Percentiles rank a stretch among this genome's conserved stretches.
Conservation (phyloP, 1,140 invertebrate species). For the Apolygus lucorum region DNA sequence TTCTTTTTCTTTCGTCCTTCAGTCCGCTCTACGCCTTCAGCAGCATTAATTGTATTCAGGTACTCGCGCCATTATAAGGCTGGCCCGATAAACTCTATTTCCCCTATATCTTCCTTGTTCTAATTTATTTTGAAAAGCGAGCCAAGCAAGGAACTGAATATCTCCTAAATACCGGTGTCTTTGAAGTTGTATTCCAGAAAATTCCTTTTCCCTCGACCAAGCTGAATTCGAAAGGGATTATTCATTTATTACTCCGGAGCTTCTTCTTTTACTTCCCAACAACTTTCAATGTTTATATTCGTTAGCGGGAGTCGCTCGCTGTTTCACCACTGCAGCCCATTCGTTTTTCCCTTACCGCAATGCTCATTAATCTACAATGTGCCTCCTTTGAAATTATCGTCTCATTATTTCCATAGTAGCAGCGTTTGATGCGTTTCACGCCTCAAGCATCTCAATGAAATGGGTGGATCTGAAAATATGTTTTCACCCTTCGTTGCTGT, state of each 20-base stretch:
- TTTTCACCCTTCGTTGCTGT: no score
- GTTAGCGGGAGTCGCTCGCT: not conserved
- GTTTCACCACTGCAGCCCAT: not conserved
- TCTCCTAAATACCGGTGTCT: not conserved
- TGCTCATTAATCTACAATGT: not conserved
- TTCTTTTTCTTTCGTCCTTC: no score
- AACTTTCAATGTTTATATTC: not conserved
- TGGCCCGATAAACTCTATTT: not conserved
- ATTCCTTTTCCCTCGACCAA: not conserved
- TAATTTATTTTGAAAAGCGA: not conserved
- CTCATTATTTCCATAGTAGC: not conserved
- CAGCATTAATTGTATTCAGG: no score
- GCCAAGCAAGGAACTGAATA: not conserved
- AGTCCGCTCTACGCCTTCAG: no score
- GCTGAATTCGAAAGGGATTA: not conserved
- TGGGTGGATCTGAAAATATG: no score
- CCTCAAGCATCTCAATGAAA: not conserved
- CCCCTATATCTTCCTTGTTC: not conserved
- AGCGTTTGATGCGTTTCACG: not conserved
- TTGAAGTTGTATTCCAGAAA: not conserved
- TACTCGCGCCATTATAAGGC: no score
- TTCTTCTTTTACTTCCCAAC: not conserved
- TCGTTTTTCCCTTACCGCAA: not conserved
- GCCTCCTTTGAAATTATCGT: not conserved
- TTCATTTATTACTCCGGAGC: not conserved